phyloP scores from a whole-genome alignment of 2,113 vertebrate species.

The Sminthopsis crassicaudata region DNA sequence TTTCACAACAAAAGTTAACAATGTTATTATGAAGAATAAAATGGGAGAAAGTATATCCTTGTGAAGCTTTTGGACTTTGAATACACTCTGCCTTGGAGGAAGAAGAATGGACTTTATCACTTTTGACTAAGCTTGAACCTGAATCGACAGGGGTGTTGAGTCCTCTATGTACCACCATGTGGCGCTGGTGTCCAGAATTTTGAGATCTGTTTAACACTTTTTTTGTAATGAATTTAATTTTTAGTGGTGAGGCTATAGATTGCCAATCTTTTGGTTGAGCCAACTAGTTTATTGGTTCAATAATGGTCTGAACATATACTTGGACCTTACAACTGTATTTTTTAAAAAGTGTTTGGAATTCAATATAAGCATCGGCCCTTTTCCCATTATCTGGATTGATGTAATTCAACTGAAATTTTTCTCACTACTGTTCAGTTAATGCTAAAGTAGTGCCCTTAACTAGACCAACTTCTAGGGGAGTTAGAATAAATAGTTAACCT shows the following conservation, averaged over 20 bases:
- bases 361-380: neutral
- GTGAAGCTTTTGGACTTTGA: neutral
- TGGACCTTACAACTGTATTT: neutral
- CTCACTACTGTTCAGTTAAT: neutral
- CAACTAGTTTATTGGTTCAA: neutral
- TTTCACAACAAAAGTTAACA: neutral
- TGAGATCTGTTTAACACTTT: neutral
- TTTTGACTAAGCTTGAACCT: neutral
- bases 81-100: conserved; percentile 5
- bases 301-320: neutral
- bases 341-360: neutral
- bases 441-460: neutral
- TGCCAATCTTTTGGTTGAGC: neutral
- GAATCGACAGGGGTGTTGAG: neutral
- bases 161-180: conserved; percentile 33
- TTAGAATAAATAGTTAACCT: neutral
- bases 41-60: neutral
- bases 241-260: neutral
- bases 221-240: neutral
- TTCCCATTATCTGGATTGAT: neutral
- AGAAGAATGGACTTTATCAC: neutral
- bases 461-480: neutral
- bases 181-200: conserved; percentile 34
- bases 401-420: neutral
- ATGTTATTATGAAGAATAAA: neutral